Evolutionary conservation across 2,888 invertebrate genomes (phyloP).

Genomic region (Argyra leucocephala): DNA sequence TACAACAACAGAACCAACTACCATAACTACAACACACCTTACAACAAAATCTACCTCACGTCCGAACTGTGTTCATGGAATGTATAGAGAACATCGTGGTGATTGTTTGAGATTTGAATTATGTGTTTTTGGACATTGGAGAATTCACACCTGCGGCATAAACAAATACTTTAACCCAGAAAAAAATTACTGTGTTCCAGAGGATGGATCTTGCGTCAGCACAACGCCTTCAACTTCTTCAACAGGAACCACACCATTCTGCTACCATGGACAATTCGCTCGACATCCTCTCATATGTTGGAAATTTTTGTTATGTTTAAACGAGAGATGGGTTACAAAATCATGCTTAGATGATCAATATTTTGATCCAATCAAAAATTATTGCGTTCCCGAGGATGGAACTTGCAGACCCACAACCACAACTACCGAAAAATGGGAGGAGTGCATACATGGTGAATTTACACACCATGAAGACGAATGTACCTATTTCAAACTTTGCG

Average conservation of each 20-base stretch:
- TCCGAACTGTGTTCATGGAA: background rate
- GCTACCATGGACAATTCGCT: background rate
- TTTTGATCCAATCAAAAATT: background rate
- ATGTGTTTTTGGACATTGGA: background rate
- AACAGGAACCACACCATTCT: background rate
- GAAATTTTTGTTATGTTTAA: background rate
- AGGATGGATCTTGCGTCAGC: background rate
- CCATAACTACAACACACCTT: background rate
- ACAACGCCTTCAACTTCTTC: background rate
- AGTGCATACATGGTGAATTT: background rate
- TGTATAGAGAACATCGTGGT: background rate
- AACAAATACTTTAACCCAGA: background rate
- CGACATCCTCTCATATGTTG: background rate
- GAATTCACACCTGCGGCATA: background rate
- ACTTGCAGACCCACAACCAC: background rate
- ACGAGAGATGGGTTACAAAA: background rate
- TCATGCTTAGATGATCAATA: background rate
- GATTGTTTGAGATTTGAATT: background rate
- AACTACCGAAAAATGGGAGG: background rate
- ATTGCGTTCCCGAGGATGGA: background rate
- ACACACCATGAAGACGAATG: background rate
- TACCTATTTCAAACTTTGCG: background rate
- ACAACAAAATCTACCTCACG: background rate
- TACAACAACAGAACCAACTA: background rate
- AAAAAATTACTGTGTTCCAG: background rate